Evolutionary conservation across 2,113 vertebrate species (phyloP).

Genomic region (Sinosuthora webbiana): DNA sequence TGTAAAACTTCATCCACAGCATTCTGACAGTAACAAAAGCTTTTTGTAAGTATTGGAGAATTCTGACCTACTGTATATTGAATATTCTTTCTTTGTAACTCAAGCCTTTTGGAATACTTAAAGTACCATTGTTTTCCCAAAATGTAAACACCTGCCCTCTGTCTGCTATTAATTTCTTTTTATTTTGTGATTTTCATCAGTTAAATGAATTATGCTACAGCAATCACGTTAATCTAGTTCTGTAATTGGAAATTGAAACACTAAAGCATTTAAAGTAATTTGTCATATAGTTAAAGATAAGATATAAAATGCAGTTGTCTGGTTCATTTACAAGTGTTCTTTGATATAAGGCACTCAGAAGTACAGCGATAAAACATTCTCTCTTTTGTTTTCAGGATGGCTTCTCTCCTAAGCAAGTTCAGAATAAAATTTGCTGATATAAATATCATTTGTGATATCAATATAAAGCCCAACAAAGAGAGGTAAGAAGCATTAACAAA

Average conservation of each 20-base stretch:
- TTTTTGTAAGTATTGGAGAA: neutral
- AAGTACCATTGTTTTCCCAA: neutral
- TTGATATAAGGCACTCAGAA: constrained; percentile 44
- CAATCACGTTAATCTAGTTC: neutral
- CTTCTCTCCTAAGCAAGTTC: constrained; percentile 90
- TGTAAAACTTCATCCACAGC: neutral
- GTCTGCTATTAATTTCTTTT: neutral
- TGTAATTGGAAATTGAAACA: constrained; percentile 42
- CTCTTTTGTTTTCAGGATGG: constrained; percentile 83
- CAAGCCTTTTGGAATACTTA: neutral
- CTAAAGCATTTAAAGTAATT: constrained; percentile 31
- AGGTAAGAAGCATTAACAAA: constrained; percentile 78
- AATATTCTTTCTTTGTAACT: neutral
- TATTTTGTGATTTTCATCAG: neutral
- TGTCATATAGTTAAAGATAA: constrained; percentile 45
- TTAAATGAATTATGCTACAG: neutral
- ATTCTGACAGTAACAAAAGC: neutral
- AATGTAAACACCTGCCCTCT: neutral
- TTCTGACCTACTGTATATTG: neutral
- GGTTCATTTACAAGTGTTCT: constrained; percentile 36
- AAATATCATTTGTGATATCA: constrained; percentile 88
- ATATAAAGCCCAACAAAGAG: constrained; percentile 83
- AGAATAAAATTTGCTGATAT: constrained; percentile 92
- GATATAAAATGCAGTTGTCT: constrained; percentile 26
- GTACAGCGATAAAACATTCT: constrained; percentile 15